Evolutionary conservation across 2,113 vertebrate species (phyloP).

Genomic region (Pleuronectes platessa): DNA sequence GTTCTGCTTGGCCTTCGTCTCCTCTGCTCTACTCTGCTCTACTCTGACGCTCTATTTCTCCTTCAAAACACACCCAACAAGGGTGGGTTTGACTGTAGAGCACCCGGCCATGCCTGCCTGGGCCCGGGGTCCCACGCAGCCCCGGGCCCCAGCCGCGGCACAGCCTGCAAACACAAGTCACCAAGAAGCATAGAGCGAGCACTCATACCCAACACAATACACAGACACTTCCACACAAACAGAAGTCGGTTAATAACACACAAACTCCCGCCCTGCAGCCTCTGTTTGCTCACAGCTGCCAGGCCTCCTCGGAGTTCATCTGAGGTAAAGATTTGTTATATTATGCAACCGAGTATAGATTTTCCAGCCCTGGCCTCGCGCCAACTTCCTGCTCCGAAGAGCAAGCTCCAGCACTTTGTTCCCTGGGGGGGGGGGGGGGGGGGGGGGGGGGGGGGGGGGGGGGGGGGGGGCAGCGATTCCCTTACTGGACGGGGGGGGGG

Average conservation of each 20-base stretch:
- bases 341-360: conserved; percentile 86
- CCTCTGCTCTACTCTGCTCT: conserved; percentile 21
- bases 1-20: conserved; percentile 56
- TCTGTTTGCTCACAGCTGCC: conserved; percentile 82
- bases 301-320: conserved; percentile 82
- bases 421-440: conserved; percentile 24
- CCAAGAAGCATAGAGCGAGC: conserved; percentile 59
- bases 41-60: background rate
- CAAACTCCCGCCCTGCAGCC: conserved; percentile 68
- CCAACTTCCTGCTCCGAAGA: conserved; percentile 83
- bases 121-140: conserved; percentile 60
- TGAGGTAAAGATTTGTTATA: conserved; percentile 86
- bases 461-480: conserved; percentile 64
- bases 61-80: background rate
- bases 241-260: conserved; percentile 70
- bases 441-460: conserved; percentile 25
- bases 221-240: conserved; percentile 67
- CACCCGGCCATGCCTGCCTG: conserved; percentile 32
- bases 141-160: conserved; percentile 58
- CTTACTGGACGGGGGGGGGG: conserved; percentile 51
- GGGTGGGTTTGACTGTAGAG: conserved; percentile 55
- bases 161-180: conserved; percentile 71
- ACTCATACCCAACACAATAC: conserved; percentile 61
- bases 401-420: conserved; percentile 65
- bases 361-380: conserved; percentile 80